Percentiles rank a stretch among this genome's conserved stretches.
Conservation (phyloP, 30 jellyfish, hydroid and myxozoan genomes). For the Rhopilema esculentum region DNA sequence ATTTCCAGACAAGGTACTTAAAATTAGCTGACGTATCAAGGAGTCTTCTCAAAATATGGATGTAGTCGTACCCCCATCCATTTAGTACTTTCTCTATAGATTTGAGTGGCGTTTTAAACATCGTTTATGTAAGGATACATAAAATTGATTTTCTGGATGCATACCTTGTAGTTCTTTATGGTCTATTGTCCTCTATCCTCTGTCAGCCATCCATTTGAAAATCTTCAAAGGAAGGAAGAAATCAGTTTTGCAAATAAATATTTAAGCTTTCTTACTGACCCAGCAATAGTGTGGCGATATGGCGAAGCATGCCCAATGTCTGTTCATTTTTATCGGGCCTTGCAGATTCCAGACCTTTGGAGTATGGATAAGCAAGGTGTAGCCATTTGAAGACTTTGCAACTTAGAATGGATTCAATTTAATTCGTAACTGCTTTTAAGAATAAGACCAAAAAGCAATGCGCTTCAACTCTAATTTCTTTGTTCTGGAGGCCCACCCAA, state of each 20-base stretch:
- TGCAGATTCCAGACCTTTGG: conserved; percentile 18
- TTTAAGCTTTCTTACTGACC: background rate
- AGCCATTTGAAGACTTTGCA: conserved; percentile 13
- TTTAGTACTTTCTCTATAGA: no score
- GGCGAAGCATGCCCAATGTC: no score
- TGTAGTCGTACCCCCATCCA: no score
- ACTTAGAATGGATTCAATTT: background rate
- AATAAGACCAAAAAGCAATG: conserved; percentile 29
- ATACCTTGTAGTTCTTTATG: background rate
- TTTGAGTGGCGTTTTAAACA: background rate
- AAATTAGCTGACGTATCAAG: no score
- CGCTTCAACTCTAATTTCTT: background rate
- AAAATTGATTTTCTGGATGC: background rate
- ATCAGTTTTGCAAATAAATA: background rate
- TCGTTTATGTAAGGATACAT: background rate
- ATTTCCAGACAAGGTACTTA: no score
- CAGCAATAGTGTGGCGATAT: no score
- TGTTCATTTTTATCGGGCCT: background rate
- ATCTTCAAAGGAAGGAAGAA: background rate
- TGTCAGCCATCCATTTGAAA: background rate
- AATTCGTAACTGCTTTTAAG: background rate
- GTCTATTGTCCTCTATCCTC: background rate
- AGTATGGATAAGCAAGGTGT: background rate
- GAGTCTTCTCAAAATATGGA: no score
- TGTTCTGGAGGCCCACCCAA: conserved; percentile 31